A percentile compares a stretch with the other conserved stretches of the same genome.
Conservation (phyloP, 2,113 vertebrate species). For the Rhabdornis inornatus region DNA sequence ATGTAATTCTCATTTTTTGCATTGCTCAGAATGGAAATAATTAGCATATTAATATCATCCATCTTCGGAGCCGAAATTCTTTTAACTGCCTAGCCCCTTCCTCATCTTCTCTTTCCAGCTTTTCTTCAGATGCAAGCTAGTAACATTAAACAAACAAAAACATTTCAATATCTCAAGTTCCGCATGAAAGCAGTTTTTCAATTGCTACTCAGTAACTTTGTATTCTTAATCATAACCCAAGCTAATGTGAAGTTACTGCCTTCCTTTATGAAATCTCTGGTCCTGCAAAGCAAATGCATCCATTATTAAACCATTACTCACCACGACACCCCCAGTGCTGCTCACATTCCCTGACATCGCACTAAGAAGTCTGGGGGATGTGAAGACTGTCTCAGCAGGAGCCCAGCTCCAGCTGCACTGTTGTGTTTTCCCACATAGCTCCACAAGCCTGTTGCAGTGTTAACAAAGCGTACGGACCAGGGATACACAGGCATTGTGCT, state of each 20-base stretch:
- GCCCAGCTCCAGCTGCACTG: background rate
- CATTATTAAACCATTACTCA: slow-evolving; percentile 20
- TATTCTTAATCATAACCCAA: background rate
- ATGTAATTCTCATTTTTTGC: background rate
- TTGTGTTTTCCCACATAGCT: background rate
- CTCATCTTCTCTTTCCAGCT: background rate
- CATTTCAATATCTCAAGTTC: background rate
- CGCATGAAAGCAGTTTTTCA: background rate
- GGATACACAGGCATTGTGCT: slow-evolving; percentile 18
- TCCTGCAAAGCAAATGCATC: background rate
- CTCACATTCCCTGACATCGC: background rate
- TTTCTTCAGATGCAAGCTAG: background rate
- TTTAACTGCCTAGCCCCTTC: background rate
- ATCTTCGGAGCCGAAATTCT: background rate
- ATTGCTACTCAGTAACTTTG: background rate
- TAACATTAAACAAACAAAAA: background rate
- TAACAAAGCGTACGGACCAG: background rate
- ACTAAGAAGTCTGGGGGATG: background rate
- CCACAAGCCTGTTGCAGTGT: background rate
- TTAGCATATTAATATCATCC: background rate
- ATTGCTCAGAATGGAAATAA: background rate
- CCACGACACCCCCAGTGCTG: background rate
- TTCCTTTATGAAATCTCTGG: background rate
- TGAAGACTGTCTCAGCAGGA: background rate
- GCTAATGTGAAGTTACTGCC: background rate